These are phyloP conservation scores for fruit fly (Drosophila melanogaster) DNA, from an alignment of 1,140 invertebrate species.

Conservation along the genomic window DNA sequence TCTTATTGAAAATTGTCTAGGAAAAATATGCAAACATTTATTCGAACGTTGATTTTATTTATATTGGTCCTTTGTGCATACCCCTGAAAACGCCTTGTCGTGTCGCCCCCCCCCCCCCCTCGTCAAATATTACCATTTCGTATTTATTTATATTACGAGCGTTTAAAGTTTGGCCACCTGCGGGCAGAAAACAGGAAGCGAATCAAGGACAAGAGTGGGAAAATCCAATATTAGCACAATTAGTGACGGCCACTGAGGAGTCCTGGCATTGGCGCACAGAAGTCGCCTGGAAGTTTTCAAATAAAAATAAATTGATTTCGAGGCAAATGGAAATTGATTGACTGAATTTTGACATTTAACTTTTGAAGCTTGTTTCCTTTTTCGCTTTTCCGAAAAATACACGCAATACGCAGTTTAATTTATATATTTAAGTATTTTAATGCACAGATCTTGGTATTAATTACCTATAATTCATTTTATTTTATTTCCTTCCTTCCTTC, in stretches of 20 bases:
- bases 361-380: conserved; percentile 8
- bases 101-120: background rate
- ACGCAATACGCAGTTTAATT: background rate
- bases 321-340: conserved; percentile 25
- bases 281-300: conserved; percentile 43
- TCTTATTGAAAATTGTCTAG: conserved; percentile 73
- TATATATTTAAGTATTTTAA: background rate
- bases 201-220: conserved; percentile 43
- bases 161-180: conserved; percentile 78
- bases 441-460: too few species aligned
- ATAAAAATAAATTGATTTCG: conserved; percentile 70
- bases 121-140: conserved; percentile 74
- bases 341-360: conserved; percentile 11
- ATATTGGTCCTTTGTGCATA: conserved; percentile 40
- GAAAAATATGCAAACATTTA: conserved; percentile 82
- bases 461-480: too few species aligned
- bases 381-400: background rate
- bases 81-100: background rate
- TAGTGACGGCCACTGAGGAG: conserved; percentile 49
- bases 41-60: conserved; percentile 82
- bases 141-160: conserved; percentile 79
- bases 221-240: conserved; percentile 80
- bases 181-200: conserved; percentile 47
- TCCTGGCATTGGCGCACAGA: background rate
- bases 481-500: conserved; percentile 25